phyloP scores from a whole-genome alignment of 2,113 vertebrate genomes.

The Cebidichthys violaceus region DNA sequence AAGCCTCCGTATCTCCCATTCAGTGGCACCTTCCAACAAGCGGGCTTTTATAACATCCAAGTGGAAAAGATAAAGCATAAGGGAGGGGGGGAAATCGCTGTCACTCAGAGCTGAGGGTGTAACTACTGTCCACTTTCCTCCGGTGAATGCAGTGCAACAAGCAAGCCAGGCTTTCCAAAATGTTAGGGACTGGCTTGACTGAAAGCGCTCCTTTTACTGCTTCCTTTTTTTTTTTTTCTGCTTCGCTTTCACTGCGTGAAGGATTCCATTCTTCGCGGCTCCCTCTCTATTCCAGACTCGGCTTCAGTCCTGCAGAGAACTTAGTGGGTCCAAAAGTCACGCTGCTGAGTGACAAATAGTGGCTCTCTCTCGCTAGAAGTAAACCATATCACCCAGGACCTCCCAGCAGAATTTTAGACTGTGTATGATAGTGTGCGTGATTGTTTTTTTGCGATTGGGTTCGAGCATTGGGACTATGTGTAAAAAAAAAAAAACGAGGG shows the following conservation, averaged over 20 bases:
- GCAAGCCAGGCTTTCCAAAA: constrained; percentile 58
- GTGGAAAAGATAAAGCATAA: constrained; percentile 63
- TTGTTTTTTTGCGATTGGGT: background rate
- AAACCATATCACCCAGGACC: constrained; percentile 12
- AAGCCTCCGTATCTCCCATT: constrained; percentile 56
- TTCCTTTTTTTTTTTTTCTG: constrained; percentile 17
- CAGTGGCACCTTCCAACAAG: constrained; percentile 56
- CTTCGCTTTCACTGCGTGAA: constrained; percentile 66
- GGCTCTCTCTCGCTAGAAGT: constrained; percentile 40
- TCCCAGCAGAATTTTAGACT: background rate
- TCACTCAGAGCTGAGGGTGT: constrained; percentile 47
- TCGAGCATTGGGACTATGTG: constrained; percentile 2
- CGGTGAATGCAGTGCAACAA: constrained; percentile 42
- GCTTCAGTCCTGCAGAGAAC: constrained; percentile 55
- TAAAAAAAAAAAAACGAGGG: background rate
- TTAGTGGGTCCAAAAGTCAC: constrained; percentile 61
- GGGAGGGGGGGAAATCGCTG: background rate
- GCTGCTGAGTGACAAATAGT: constrained; percentile 71
- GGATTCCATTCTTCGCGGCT: constrained; percentile 66
- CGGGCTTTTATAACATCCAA: constrained; percentile 57
- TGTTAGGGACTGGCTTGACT: constrained; percentile 60
- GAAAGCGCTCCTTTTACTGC: constrained; percentile 68
- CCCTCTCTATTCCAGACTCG: constrained; percentile 68
- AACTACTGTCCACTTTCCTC: constrained; percentile 70
- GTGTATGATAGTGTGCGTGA: background rate